Percentiles rank a stretch among this genome's conserved stretches.
Conservation (phyloP, 1,140 invertebrate genomes). For the Penaeus japonicus region DNA sequence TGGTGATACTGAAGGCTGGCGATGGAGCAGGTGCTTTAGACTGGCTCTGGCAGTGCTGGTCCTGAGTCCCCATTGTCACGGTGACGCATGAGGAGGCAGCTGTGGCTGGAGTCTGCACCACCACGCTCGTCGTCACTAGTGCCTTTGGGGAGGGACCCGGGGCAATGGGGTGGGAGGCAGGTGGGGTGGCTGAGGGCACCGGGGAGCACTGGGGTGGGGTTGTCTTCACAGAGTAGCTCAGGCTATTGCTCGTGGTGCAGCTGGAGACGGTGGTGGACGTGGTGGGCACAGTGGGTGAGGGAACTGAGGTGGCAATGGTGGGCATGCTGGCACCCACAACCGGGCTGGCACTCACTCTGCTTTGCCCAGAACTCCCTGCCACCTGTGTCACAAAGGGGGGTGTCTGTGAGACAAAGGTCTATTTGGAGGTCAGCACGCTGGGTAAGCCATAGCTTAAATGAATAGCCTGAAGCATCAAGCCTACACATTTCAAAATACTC, state of each 20-base stretch:
- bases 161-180: conserved; percentile 4
- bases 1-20: conserved; percentile 32
- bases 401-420: no score
- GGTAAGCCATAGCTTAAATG: no score
- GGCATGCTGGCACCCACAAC: conserved; percentile 36
- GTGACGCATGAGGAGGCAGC: neutral
- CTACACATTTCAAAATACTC: no score
- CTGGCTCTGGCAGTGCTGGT: conserved; percentile 19
- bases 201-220: conserved; percentile 34
- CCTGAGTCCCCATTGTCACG: conserved; percentile 8
- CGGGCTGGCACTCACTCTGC: conserved; percentile 18
- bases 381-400: neutral
- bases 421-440: no score
- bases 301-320: conserved; percentile 37
- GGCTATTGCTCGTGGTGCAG: neutral
- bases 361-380: neutral
- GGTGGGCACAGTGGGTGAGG: conserved; percentile 41
- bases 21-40: neutral
- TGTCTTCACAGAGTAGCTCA: conserved; percentile 22
- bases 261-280: conserved; percentile 34
- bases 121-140: conserved; percentile 7
- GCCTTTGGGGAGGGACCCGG: conserved; percentile 35
- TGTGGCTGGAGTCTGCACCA: conserved; percentile 16
- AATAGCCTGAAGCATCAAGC: no score
- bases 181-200: neutral